Percentiles rank a stretch among this genome's conserved stretches.
Conservation (phyloP, 2,888 invertebrate species). For the Latheticus oryzae region DNA sequence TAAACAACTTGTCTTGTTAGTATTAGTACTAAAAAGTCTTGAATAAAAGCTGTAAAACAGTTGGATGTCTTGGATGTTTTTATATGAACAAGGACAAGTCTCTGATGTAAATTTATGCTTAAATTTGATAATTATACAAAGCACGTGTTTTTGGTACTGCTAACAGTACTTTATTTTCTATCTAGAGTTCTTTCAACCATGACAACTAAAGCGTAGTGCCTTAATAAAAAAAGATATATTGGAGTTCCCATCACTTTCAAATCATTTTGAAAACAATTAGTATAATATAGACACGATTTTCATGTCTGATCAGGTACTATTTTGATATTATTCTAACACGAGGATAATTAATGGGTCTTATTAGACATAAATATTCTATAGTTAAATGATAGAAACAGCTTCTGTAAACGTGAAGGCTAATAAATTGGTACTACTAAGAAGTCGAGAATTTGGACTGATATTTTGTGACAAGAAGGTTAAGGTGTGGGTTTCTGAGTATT, state of each 20-base stretch:
- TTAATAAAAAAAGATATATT: conserved; percentile 24
- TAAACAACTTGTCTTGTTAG: conserved; percentile 27
- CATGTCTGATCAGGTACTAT: conserved; percentile 9
- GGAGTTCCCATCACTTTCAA: conserved; percentile 25
- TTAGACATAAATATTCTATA: conserved; percentile 1
- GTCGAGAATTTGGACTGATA: conserved; percentile 3
- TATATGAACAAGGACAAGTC: neutral
- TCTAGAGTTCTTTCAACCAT: conserved; percentile 18
- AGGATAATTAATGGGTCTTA: conserved; percentile 7
- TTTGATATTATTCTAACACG: conserved; percentile 7
- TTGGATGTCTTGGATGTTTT: conserved; percentile 13
- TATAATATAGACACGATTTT: conserved; percentile 28
- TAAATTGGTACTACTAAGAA: conserved; percentile 10
- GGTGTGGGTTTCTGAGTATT: conserved; percentile 26
- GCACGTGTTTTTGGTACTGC: too few relatives aligned
- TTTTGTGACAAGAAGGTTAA: conserved; percentile 14
- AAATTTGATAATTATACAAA: conserved; percentile 11
- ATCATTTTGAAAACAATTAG: conserved; percentile 23
- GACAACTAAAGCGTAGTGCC: conserved; percentile 26
- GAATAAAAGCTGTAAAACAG: conserved; percentile 2
- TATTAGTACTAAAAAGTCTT: too few relatives aligned
- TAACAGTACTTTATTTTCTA: too few relatives aligned
- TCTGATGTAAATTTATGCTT: conserved; percentile 22
- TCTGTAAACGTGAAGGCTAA: conserved; percentile 4
- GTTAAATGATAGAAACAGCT: conserved; percentile 13